Conservation (phyloP, 2,797 vertebrate genomes). For the Coranthus polyacanthus region DNA sequence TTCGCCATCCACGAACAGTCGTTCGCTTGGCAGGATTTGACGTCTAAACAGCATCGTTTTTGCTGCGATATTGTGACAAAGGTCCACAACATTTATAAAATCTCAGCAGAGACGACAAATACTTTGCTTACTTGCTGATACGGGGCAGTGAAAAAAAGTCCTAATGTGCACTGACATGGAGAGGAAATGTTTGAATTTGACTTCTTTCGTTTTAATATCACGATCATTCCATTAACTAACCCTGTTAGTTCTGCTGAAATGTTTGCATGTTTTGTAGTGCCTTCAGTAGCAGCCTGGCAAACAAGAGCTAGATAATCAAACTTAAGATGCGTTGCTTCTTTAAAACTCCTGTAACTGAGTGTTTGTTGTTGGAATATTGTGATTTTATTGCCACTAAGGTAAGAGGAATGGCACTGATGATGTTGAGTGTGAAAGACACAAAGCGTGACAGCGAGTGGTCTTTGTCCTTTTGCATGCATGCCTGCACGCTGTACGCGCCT, state of each 20-base stretch:
- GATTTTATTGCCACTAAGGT: neutral
- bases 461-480: neutral
- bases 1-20: neutral
- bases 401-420: neutral
- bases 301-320: no score
- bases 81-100: slow-evolving; percentile 12
- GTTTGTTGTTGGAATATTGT: neutral
- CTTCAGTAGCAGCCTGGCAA: neutral
- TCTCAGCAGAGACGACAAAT: slow-evolving; percentile 8
- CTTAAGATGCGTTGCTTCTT: neutral
- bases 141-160: slow-evolving; percentile 3
- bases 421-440: neutral
- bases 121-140: slow-evolving; percentile 22
- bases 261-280: neutral
- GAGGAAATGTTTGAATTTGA: no score
- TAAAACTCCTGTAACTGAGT: neutral
- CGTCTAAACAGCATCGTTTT: slow-evolving; percentile 15
- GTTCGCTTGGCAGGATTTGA: slow-evolving; percentile 11
- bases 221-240: neutral
- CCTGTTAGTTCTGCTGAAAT: neutral
- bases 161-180: no score
- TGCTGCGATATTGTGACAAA: slow-evolving; percentile 21
- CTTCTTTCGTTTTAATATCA: no score
- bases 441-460: slow-evolving; percentile 1
- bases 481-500: no score